Conservation (phyloP, 2,797 vertebrate species). For the Anguilla pacifica region DNA sequence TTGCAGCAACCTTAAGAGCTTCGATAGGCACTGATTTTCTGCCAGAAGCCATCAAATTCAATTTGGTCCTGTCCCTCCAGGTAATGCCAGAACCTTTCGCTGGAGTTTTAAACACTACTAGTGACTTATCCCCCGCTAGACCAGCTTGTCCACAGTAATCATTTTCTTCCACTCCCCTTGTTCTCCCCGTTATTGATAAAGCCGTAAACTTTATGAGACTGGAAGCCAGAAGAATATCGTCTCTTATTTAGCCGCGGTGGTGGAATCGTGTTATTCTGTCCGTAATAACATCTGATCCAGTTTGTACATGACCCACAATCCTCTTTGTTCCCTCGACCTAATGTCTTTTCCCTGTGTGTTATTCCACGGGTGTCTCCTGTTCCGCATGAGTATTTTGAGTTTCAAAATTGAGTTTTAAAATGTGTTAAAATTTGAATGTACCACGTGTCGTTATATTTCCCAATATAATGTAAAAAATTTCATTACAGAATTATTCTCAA, state of each 20-base stretch:
- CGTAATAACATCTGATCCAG: constrained; percentile 46
- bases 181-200: constrained; percentile 84
- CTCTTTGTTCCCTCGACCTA: background rate
- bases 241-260: constrained; percentile 35
- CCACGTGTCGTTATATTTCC: background rate
- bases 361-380: background rate
- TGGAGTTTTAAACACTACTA: constrained; percentile 81
- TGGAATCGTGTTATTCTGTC: constrained; percentile 16
- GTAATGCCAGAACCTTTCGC: constrained; percentile 84
- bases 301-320: constrained; percentile 48
- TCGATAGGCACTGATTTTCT: constrained; percentile 86
- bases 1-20: constrained; percentile 60
- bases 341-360: background rate
- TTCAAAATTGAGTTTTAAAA: constrained; percentile 35
- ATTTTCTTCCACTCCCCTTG: constrained; percentile 79
- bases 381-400: background rate
- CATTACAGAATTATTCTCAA: background rate
- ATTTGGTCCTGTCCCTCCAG: constrained; percentile 69
- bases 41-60: constrained; percentile 85
- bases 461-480: background rate
- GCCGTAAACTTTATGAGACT: constrained; percentile 77
- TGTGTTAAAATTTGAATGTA: background rate
- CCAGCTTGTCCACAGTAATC: constrained; percentile 85
- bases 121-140: constrained; percentile 81
- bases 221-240: constrained; percentile 70